Evolutionary conservation across 1,140 invertebrate genomes (phyloP).

Genomic region (Centruroides vittatus): DNA sequence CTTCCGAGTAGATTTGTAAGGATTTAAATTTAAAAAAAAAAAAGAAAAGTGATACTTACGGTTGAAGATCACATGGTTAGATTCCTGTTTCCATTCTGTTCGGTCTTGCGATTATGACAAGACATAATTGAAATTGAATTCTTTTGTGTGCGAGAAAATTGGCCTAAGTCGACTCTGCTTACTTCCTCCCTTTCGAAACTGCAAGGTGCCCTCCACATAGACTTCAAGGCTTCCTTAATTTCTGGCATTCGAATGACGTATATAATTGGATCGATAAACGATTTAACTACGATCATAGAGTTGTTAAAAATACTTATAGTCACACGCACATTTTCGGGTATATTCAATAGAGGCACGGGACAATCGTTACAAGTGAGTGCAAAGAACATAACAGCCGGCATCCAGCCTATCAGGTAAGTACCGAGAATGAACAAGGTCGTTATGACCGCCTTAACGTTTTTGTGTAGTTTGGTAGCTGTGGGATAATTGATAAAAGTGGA

Average conservation of each 20-base stretch:
- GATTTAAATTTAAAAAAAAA: too few species aligned
- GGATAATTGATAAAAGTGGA: constrained; percentile 11
- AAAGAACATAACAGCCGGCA: constrained; percentile 42
- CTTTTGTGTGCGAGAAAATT: too few species aligned
- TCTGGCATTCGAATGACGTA: constrained; percentile 51
- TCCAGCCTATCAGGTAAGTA: constrained; percentile 47
- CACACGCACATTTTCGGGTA: constrained; percentile 3
- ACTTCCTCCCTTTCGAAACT: background rate
- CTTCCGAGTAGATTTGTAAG: too few species aligned
- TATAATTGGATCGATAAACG: constrained; percentile 49
- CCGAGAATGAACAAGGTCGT: constrained; percentile 52
- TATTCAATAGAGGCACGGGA: constrained; percentile 3
- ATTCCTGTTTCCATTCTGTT: too few species aligned
- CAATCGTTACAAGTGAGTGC: constrained; percentile 40
- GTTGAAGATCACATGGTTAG: too few species aligned
- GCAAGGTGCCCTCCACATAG: constrained; percentile 4
- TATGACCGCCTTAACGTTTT: constrained; percentile 42
- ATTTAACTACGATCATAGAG: constrained; percentile 43
- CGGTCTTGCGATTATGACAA: too few species aligned
- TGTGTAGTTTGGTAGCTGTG: constrained; percentile 10
- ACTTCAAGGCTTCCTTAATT: constrained; percentile 27
- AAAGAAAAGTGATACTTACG: too few species aligned
- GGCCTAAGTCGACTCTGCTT: too few species aligned
- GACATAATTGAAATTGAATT: too few species aligned
- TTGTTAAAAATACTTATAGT: constrained; percentile 16